Evolutionary conservation across 2,888 invertebrate genomes (phyloP).

Genomic region (Oegoconia quadripuncta): DNA sequence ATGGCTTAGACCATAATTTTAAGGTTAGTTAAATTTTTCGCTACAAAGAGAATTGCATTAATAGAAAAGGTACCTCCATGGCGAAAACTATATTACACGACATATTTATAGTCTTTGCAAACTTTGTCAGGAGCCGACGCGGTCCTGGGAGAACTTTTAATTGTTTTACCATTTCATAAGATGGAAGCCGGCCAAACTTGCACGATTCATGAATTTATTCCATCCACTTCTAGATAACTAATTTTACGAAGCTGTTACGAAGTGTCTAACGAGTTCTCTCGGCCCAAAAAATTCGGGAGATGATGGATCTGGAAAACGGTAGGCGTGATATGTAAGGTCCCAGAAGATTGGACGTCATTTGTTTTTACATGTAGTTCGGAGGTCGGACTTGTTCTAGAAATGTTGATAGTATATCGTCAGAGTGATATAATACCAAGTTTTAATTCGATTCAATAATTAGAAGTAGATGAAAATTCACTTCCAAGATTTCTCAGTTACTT

Average conservation of each 20-base stretch:
- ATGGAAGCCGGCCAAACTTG: constrained; percentile 32
- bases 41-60: neutral
- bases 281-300: neutral
- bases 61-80: neutral
- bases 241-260: constrained; percentile 11
- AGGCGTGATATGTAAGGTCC: no score
- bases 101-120: constrained; percentile 36
- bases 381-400: neutral
- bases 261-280: constrained; percentile 1
- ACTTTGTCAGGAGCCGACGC: constrained; percentile 25
- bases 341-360: no score
- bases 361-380: neutral
- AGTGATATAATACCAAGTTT: no score
- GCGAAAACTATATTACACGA: constrained; percentile 15
- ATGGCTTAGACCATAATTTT: no score
- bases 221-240: constrained; percentile 13
- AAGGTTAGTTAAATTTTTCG: no score
- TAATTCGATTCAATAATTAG: no score
- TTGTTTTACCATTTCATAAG: constrained; percentile 48
- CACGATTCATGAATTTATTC: constrained; percentile 25
- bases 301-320: neutral
- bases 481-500: no score
- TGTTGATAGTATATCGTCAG: no score
- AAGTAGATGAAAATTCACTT: no score
- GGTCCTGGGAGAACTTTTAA: constrained; percentile 38